These are phyloP conservation scores for Rhogogaster chlorosoma DNA, from an alignment of 2,888 invertebrate species.

Conservation along the genomic window DNA sequence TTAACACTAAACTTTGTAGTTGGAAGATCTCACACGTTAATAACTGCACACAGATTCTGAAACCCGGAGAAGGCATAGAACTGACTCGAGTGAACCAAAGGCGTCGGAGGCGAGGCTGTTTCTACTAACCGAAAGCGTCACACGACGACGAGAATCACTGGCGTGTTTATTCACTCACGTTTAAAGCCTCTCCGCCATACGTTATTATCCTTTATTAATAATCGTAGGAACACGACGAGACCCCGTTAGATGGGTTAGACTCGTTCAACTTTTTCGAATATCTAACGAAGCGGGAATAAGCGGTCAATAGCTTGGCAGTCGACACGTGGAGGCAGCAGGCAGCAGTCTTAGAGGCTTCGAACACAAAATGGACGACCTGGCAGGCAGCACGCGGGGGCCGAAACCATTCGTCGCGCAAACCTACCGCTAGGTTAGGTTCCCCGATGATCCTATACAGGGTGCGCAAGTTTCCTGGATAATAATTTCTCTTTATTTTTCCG, in stretches of 20 bases:
- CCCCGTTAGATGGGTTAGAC: neutral
- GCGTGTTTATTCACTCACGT: constrained; percentile 34
- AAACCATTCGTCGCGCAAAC: constrained; percentile 45
- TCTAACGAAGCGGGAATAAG: constrained; percentile 45
- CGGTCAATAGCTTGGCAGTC: constrained; percentile 51
- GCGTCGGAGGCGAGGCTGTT: constrained; percentile 17
- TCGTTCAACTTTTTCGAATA: constrained; percentile 7
- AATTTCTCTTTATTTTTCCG: neutral
- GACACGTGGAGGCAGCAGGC: constrained; percentile 51
- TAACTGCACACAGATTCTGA: constrained; percentile 6
- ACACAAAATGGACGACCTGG: constrained; percentile 50
- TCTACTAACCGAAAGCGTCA: constrained; percentile 36
- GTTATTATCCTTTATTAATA: constrained; percentile 1
- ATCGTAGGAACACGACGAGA: neutral
- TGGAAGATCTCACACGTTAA: neutral
- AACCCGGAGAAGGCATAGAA: neutral
- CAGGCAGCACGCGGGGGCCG: constrained; percentile 43
- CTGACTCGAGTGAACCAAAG: constrained; percentile 7
- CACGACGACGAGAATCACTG: constrained; percentile 26
- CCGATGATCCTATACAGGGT: constrained; percentile 30
- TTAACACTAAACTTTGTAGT: neutral
- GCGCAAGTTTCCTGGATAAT: constrained; percentile 31
- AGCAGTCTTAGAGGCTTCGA: constrained; percentile 50
- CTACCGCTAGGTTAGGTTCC: constrained; percentile 41
- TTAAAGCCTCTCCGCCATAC: neutral